Evolutionary conservation across 2,113 vertebrate genomes (phyloP), one percentile per base, ranked within the genome.

Genomic region (Salvator merianae): DNA sequence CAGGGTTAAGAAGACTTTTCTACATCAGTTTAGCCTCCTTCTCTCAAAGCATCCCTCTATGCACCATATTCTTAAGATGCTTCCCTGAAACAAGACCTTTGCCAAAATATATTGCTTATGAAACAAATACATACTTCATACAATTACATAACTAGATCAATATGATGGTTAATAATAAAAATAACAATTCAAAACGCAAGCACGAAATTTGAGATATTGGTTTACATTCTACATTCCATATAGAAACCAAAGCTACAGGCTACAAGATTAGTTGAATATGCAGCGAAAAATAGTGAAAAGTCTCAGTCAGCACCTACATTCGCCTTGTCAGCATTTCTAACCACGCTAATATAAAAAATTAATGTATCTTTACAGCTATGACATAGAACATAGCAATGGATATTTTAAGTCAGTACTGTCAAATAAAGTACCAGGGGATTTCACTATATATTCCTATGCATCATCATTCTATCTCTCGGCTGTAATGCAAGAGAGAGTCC

Each of bases 261-360:
- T 43, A 5, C 62, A 79, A 62, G 71, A 6, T 3, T 71, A 4
- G 81, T 36, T 72, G 72, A 5, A 77, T 72, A 22, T 84, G 43
- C 63, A 89, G 1, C 1, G 7, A 8, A n/a, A 87, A 90, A 87
- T 0, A 28, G 12, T 13, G 81, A 84, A 88, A 77, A 84, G 72
- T 14, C 3, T 73, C 1, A 0, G 26, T 84, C 55, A 78, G 70
- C 71, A 69, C 28, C 8, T 63, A 9, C 40, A 83, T 28, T 26
- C 22, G 76, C 30, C 68, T 7, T 66, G 47, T 63, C 55, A 82
- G 47, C 12, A 53, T 65, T 80, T 34, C 87, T 77, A 68, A 69
- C 36, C 79, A 79, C 1, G 80, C 2, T 40, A 59, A 1, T 26
- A 38, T 30, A 65, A 86, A 5, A 8, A 86, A 82, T 28, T 43